These are phyloP conservation scores for Solenodon paradoxus DNA, from an alignment of 2,113 vertebrate species.

Conservation along the genomic window DNA sequence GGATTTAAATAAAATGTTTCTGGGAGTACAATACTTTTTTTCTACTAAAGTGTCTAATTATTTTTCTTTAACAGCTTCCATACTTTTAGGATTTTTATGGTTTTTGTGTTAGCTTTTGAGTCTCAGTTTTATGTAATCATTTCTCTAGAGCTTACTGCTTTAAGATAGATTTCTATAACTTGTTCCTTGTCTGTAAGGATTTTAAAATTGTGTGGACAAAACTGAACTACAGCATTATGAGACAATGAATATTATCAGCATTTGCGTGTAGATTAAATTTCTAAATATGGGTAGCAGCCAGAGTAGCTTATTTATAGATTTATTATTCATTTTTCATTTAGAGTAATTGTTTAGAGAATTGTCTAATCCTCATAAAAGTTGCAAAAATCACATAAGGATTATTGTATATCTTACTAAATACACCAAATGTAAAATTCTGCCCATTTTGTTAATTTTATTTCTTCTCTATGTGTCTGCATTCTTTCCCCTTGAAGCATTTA, in stretches of 20 bases:
- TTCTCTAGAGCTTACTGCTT: neutral
- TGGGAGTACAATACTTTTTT: neutral
- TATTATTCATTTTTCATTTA: conserved; percentile 5
- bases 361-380: neutral
- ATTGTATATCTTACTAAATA: neutral
- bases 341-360: neutral
- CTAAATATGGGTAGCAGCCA: neutral
- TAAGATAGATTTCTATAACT: neutral
- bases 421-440: neutral
- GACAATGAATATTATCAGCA: neutral
- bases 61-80: neutral
- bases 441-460: neutral
- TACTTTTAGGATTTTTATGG: neutral
- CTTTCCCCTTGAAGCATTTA: neutral
- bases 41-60: neutral
- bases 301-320: neutral
- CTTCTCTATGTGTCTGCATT: neutral
- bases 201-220: neutral
- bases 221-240: neutral
- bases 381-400: neutral
- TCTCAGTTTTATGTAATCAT: neutral
- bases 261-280: neutral
- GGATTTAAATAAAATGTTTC: neutral
- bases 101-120: neutral
- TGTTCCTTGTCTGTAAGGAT: neutral